Conservation (phyloP, 1,140 invertebrate species). For the Meloidogyne hapla region DNA sequence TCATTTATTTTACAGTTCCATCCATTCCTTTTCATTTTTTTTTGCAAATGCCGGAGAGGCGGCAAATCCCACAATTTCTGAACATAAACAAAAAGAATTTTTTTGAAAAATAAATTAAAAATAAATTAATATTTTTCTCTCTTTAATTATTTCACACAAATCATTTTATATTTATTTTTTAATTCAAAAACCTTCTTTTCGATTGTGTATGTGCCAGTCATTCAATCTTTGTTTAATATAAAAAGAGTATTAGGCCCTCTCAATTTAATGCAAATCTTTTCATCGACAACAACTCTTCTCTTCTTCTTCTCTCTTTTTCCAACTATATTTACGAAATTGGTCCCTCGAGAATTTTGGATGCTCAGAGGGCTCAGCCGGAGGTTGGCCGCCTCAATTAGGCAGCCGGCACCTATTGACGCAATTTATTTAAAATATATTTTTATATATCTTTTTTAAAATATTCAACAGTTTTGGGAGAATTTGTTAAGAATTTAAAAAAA, state of each 20-base stretch:
- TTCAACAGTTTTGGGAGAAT: background rate
- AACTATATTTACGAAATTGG: background rate
- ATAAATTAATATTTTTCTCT: background rate
- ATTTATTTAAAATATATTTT: background rate
- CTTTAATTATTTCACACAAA: background rate
- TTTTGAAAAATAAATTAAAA: background rate
- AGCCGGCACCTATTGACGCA: background rate
- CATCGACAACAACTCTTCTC: background rate
- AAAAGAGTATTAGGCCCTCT: background rate
- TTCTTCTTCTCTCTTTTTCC: background rate
- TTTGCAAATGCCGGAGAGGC: background rate
- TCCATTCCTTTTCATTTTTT: background rate
- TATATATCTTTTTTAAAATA: background rate
- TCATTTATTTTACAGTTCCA: background rate
- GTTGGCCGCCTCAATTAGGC: background rate
- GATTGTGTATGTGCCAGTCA: background rate
- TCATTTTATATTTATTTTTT: background rate
- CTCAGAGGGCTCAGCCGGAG: background rate
- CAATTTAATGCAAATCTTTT: background rate
- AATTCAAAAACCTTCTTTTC: background rate
- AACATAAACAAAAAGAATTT: background rate
- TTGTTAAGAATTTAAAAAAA: too few species aligned
- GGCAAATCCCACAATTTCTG: background rate
- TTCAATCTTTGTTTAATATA: background rate
- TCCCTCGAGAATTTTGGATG: background rate